These are phyloP conservation scores for Pelodiscus sinensis DNA, from an alignment of 2,113 vertebrate genomes.

Conservation along the genomic window DNA sequence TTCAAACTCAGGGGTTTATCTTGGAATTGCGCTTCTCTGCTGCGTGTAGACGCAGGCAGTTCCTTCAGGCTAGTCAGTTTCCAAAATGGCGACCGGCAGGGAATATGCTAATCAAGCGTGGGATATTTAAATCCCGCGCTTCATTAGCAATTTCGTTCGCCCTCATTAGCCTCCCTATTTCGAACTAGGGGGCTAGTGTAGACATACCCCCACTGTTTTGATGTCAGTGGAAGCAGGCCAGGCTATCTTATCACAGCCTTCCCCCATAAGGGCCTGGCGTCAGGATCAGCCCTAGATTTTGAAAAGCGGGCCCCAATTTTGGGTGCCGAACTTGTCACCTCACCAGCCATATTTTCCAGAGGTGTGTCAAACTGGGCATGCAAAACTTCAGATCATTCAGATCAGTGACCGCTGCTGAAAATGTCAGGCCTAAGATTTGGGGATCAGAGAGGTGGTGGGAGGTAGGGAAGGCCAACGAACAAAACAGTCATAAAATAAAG, in stretches of 20 bases:
- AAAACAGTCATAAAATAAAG: fast-evolving
- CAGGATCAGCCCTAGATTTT: too few species aligned
- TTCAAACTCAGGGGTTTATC: too few species aligned
- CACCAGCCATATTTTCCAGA: not conserved
- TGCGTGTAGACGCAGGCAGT: too few species aligned
- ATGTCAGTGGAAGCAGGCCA: not conserved
- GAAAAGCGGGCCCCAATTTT: not conserved
- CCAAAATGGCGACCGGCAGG: too few species aligned
- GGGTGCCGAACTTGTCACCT: not conserved
- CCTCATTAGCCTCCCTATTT: too few species aligned
- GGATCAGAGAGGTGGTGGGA: not conserved
- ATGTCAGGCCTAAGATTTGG: not conserved
- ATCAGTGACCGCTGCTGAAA: not conserved
- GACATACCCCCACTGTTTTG: too few species aligned
- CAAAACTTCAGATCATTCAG: not conserved
- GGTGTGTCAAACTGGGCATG: not conserved
- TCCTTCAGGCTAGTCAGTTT: too few species aligned
- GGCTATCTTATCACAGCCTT: not conserved
- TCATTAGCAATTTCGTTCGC: too few species aligned
- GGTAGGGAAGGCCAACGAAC: fast-evolving
- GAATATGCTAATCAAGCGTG: too few species aligned
- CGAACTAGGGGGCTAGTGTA: too few species aligned
- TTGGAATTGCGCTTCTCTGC: too few species aligned
- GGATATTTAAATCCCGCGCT: too few species aligned
- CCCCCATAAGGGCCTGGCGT: not conserved